Base-by-base conservation (phyloP, 35 echinoderm and acorn worm genomes). In the Stichopus chloronotus region DNA sequence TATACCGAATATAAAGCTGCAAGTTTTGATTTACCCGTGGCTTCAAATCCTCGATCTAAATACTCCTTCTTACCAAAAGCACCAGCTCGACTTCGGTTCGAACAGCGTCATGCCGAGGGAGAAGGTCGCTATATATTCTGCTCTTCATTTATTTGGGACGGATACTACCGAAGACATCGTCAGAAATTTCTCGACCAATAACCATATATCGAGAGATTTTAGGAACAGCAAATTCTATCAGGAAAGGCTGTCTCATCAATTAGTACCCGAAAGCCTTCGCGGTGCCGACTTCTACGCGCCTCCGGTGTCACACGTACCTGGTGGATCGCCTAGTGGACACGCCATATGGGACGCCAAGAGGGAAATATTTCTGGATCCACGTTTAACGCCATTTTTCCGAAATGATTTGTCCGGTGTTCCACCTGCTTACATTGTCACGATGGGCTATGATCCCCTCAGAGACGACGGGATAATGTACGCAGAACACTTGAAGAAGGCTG, bases 401-500 rank as follows among this genome's bases (percentile, higher is more conserved):
- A 77, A 91, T 7, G 78, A 92, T 59, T 59, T 98, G 93, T 59
- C 52, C 0, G 92, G 94, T 24, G 68, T 98, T 9, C 96, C 96
- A 57, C 58, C 88, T 20, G 96, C 96, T 4, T 98, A 98, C 79
- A 94, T 98, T 19, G 58, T 88, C 23, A 98, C 96, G 5, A 78
- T 92, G 30, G 90, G 93, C 74, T 88, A 94, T 74, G 96, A 98
- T 84, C 88, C 77, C 11, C 58, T 98, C 4, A 90, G 96, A 4
- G 96, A 98, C 77, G 96, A 98, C 19, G 96, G 96, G 4, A 92
- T 98, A 11, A 81, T 98, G 5, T 95, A 95, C 86, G 83, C 76
- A 7, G 81, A 94, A 63, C 90, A 79, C 14, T 56, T 98, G 55
- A 84, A 96, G 60, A 52, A 90, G 13, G 92, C 84, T 7, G 79